Base-by-base conservation (phyloP, 1,140 invertebrate genomes). In the Nephila pilipes region DNA sequence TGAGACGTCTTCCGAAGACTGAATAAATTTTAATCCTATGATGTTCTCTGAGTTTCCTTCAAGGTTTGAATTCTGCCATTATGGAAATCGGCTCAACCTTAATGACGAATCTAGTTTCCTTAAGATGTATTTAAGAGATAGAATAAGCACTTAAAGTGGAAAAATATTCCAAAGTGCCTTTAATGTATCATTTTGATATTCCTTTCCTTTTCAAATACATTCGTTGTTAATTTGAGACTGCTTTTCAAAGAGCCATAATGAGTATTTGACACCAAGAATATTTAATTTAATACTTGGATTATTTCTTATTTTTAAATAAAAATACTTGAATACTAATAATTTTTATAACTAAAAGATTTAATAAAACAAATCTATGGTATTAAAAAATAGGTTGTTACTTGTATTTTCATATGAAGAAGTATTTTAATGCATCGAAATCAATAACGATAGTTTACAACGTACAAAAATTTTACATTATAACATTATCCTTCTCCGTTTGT, bases 71-170 rank as follows among this genome's bases (percentile, higher is more conserved):
- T 75, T 36, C 69, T 20, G 25, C 69, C 69, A 75, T 75, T 75
- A 75, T 75, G 69, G 69, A 75, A 75, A 75, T 75, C 32, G 25
- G 14, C 69, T 32, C 18, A 36, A 36, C 5, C 69, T 29, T 75
- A 75, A 36, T 75, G 69, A 75, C 69, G 69, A 75, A 75, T 75
- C 69, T 32, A 75, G 69, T 75, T 75, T 75, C 69, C 69, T 29
- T 75, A 75, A 75, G 29, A 75, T 75, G 69, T 75, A 75, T 75
- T 75, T 75, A 75, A 75, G 25, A 75, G 69, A 32, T 75, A 12
- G 69, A 75, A 75, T 75, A 75, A 75, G 69, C 69, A 32, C 29
- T 75, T 75, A 75, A 75, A 75, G 69, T 75, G 69, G 69, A 75
- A 75, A 75, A 75, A 75, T 75, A 75, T 75, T 75, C 69, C 32